Percentiles rank a stretch among this genome's conserved stretches.
These are phyloP conservation scores for Rhopalosiphum padi DNA, from an alignment of 1,140 invertebrate species.

Conservation along the genomic window DNA sequence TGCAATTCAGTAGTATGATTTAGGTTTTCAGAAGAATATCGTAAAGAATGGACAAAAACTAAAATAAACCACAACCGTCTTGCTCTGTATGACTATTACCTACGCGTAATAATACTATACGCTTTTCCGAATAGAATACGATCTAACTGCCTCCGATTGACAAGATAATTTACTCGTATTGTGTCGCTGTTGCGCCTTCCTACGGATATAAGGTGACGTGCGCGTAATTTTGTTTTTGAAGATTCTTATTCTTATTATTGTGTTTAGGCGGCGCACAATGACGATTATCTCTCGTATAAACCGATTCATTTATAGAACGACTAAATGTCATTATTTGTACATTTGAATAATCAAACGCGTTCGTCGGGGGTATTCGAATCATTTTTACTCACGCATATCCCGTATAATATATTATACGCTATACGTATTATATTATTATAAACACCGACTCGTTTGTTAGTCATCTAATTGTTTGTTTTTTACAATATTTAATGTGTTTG, in stretches of 20 bases:
- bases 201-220: not conserved
- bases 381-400: not conserved
- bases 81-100: not conserved
- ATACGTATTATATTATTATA: not conserved
- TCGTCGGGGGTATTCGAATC: not conserved
- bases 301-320: not conserved
- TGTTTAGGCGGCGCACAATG: not conserved
- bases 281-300: not conserved
- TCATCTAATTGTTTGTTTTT: constrained; percentile 25
- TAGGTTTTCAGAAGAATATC: not conserved
- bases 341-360: constrained; percentile 13
- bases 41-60: not conserved
- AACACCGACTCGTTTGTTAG: not conserved
- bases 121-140: not conserved
- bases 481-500: not conserved
- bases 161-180: constrained; percentile 34
- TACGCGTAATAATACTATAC: not conserved
- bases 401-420: not conserved
- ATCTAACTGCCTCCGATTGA: constrained; percentile 17
- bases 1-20: not conserved
- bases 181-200: not conserved
- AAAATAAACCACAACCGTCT: not conserved
- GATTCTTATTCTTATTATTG: not conserved
- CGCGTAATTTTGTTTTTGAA: constrained; percentile 2
- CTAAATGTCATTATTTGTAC: not conserved